Percentiles rank a stretch among this genome's conserved stretches.
phyloP scores from a whole-genome alignment of 2,888 invertebrate species.

The Girardia tigrina region DNA sequence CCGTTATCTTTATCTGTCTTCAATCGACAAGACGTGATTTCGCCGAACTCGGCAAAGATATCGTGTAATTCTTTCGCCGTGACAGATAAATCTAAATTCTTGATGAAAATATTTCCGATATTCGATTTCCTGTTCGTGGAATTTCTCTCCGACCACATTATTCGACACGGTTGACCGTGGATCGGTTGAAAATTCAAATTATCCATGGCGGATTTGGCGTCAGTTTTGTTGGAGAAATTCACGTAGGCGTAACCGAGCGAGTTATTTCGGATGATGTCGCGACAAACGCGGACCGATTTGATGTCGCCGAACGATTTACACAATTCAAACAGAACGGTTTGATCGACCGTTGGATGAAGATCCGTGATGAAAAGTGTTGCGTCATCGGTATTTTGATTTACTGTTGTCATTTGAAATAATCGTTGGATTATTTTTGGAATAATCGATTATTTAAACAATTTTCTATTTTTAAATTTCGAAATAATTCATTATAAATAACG shows the following conservation, averaged over 20 bases:
- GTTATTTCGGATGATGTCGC: slow-evolving; percentile 88
- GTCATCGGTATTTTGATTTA: background rate
- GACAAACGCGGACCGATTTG: slow-evolving; percentile 90
- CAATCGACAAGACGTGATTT: slow-evolving; percentile 84
- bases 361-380: slow-evolving; percentile 98
- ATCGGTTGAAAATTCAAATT: slow-evolving; percentile 98
- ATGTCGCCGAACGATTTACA: slow-evolving; percentile 97
- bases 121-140: slow-evolving; percentile 93
- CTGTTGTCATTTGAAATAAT: too few relatives aligned
- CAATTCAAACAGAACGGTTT: slow-evolving; percentile 95
- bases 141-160: slow-evolving; percentile 99
- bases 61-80: slow-evolving; percentile 99
- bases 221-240: slow-evolving; percentile 64
- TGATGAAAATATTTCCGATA: slow-evolving; percentile 97
- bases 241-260: slow-evolving; percentile 98
- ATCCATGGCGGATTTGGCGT: slow-evolving; percentile 93
- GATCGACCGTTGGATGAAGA: slow-evolving; percentile 89
- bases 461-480: too few relatives aligned
- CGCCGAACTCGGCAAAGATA: slow-evolving; percentile 95
- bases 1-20: slow-evolving; percentile 91
- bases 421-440: too few relatives aligned
- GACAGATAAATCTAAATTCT: slow-evolving; percentile 85
- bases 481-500: too few relatives aligned
- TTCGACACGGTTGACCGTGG: slow-evolving; percentile 89
- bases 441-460: too few relatives aligned